Evolutionary conservation across 2,113 vertebrate species (phyloP).

Genomic region (Muntiacus reevesi): DNA sequence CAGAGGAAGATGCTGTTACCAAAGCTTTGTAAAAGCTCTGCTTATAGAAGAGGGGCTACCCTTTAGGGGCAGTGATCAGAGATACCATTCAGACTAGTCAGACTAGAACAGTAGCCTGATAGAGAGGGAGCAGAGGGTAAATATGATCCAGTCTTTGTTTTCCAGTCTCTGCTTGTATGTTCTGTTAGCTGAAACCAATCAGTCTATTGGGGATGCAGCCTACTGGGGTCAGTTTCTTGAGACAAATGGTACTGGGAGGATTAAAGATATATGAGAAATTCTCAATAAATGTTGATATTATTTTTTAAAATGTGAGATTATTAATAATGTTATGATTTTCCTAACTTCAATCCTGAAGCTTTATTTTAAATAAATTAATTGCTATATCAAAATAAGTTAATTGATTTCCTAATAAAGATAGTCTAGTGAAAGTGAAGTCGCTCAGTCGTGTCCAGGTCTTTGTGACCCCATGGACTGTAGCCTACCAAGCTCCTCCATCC

Average conservation of each 20-base stretch:
- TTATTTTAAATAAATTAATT: neutral
- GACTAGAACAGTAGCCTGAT: neutral
- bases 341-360: neutral
- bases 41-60: neutral
- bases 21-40: neutral
- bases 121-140: neutral
- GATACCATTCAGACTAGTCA: neutral
- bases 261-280: neutral
- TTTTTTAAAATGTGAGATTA: neutral
- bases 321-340: neutral
- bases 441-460: too few relatives aligned
- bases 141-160: neutral
- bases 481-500: too few relatives aligned
- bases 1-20: neutral
- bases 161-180: neutral
- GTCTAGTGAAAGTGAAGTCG: neutral
- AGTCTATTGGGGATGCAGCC: neutral
- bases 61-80: neutral
- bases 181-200: neutral
- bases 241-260: neutral
- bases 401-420: neutral
- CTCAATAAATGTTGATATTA: neutral
- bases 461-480: too few relatives aligned
- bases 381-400: neutral
- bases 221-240: neutral